Base-by-base conservation (phyloP, 2,888 invertebrate species). In the Mechanitis mazaeus region DNA sequence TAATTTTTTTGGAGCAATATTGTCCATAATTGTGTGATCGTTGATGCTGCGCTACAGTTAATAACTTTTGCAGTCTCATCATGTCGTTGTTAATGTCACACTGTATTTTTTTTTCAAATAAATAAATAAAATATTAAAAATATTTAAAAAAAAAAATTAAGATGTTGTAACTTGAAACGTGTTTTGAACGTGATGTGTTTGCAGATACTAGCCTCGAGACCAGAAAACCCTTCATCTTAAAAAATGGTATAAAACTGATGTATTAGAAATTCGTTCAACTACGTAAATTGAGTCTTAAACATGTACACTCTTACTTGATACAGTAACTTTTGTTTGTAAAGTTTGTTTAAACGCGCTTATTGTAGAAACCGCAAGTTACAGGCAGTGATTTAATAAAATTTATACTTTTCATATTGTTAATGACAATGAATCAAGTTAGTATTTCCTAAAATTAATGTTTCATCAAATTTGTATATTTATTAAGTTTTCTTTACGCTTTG, bases 141-240 rank as follows among this genome's bases (percentile, higher is more conserved):
- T 50, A 20, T 20, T 20, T 20, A 20, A 20, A 6, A 50, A 6
- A 28, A 31, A n/a, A n/a, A n/a, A n/a, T n/a, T n/a, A n/a, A n/a
- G n/a, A n/a, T n/a, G n/a, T n/a, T 35, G 35, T 3, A 42, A 50
- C 11, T 50, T 31, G 50, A 9, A 31, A 50, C 42, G 11, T 31
- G 50, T 50, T 31, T 31, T 31, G 50, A 11, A 50, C 28, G 50
- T 50, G 47, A 47, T 47, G 28, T 47, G 47, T 47, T 47, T 20
- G 47, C 20, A 20, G 47, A 47, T 47, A n/a, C n/a, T 20, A 47
- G 2, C 20, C 20, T 20, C 20, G 47, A 47, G n/a, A 47, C 28
- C 12, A 28, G 20, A n/a, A 47, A 47, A 12, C n/a, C 47, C 28
- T 47, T 47, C 47, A 47, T 20, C 28, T 47, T 47, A 6, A 20